A percentile compares a stretch with the other conserved stretches of the same genome.
Evolutionary conservation across 2,888 invertebrate genomes (phyloP).

Genomic region (Lomographa bimaculata): DNA sequence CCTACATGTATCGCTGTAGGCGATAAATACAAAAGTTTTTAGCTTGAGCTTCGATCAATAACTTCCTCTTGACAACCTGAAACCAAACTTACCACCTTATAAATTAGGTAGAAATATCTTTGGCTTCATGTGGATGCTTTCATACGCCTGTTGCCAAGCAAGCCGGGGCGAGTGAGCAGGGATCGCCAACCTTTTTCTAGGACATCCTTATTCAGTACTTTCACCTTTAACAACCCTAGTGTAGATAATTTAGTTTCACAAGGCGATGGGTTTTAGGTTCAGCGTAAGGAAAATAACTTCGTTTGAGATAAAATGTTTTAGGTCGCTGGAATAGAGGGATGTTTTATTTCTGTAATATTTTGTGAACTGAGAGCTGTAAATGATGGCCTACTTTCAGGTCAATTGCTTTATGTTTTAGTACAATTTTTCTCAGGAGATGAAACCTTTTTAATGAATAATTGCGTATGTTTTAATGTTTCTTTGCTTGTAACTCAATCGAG

Average conservation of each 20-base stretch:
- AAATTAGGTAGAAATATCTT: constrained; percentile 36
- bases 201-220: constrained; percentile 61
- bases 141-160: constrained; percentile 77
- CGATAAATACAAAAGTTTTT: constrained; percentile 77
- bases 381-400: constrained; percentile 4
- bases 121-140: constrained; percentile 47
- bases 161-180: constrained; percentile 52
- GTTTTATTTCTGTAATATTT: background rate
- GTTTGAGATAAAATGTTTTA: constrained; percentile 7
- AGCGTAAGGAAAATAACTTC: constrained; percentile 12
- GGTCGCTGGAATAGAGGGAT: constrained; percentile 1
- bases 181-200: constrained; percentile 76
- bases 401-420: background rate
- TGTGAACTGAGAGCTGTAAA: constrained; percentile 1
- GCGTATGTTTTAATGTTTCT: no score
- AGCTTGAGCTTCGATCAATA: constrained; percentile 79
- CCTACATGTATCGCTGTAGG: constrained; percentile 59
- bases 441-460: no score
- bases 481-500: no score
- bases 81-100: background rate
- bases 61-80: constrained; percentile 36
- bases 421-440: no score
- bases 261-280: constrained; percentile 12
- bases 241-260: constrained; percentile 23
- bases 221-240: constrained; percentile 50